These are phyloP conservation scores for Pseudorhombus dupliciocellatus DNA, from an alignment of 2,113 vertebrate genomes.

Conservation along the genomic window DNA sequence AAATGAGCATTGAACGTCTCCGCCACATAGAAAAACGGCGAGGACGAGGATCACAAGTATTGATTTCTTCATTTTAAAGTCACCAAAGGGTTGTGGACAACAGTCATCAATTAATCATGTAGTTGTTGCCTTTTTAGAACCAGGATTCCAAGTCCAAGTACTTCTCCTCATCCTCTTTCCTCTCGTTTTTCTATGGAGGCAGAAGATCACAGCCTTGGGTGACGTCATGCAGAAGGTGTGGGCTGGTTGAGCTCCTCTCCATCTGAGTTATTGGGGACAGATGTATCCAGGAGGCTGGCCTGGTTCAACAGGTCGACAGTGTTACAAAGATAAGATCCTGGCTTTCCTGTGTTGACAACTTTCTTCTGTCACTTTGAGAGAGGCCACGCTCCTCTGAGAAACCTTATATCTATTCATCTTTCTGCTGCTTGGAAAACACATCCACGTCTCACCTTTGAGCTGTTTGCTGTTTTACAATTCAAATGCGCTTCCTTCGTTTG, in stretches of 20 bases:
- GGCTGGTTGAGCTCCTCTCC: slow-evolving; percentile 12
- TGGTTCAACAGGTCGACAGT: not conserved
- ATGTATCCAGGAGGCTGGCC: not conserved
- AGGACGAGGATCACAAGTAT: no score
- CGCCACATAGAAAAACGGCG: no score
- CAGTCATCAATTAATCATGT: no score
- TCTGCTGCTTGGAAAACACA: not conserved
- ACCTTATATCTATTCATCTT: slow-evolving; percentile 1
- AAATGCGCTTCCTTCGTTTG: no score
- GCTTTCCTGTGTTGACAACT: not conserved
- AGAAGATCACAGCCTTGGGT: slow-evolving; percentile 36
- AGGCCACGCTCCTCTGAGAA: slow-evolving; percentile 4
- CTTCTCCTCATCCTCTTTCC: no score
- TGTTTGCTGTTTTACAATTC: no score
- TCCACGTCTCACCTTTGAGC: no score
- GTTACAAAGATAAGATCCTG: slow-evolving; percentile 2
- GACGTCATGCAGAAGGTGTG: no score
- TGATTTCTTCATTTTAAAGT: no score
- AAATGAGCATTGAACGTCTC: no score
- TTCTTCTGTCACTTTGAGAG: slow-evolving; percentile 35
- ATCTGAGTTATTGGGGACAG: not conserved
- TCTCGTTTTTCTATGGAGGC: not conserved
- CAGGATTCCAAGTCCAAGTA: not conserved
- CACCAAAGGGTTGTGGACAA: no score
- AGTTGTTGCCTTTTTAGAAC: not conserved